Base-by-base conservation (phyloP, 2,797 vertebrate species). In the Gouania willdenowi region DNA sequence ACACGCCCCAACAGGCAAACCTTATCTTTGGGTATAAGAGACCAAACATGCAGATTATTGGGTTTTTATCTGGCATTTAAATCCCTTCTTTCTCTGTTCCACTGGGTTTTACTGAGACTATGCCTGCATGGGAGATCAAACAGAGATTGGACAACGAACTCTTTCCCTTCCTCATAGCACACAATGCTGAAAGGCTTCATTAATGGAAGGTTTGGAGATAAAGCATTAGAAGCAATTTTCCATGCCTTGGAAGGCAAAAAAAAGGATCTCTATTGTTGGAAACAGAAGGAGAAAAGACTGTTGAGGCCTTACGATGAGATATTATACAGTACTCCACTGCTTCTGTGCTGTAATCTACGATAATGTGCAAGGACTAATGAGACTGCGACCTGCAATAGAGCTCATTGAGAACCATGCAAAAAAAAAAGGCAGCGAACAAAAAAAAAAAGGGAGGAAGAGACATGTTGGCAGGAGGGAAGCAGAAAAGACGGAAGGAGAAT, bases 201-300 rank as follows among this genome's bases (percentile, higher is more conserved):
- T 84, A 83, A 80, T 77, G 69, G 68, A 32, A 54, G 41, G 69
- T 65, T 60, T 71, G 46, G 39, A 71, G 71, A 82, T 80, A 72
- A 53, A 57, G 60, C 68, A 85, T 86, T 81, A 75, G 47, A 80
- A 50, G 59, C 65, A 79, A 85, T 85, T 86, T 81, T 52, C 74
- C 64, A 71, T 62, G 69, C 52, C 32, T 69, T 77, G 75, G 59
- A 62, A 53, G 41, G 6, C 31, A 51, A 39, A 57, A 70, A 56
- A 82, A 65, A 50, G 69, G 46, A 26, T 69, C 50, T 50, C 60
- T 57, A 79, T 84, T 83, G 83, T 86, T 70, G 63, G 46, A 75
- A 67, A 77, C 59, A 54, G 49, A 57, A 43, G 51, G 35, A 63
- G 47, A 62, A 61, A 62, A 59, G 61, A 67, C 69, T 76, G 58